Evolutionary conservation across 2,888 invertebrate species (phyloP).

Genomic region (Tubulanus polymorphus): DNA sequence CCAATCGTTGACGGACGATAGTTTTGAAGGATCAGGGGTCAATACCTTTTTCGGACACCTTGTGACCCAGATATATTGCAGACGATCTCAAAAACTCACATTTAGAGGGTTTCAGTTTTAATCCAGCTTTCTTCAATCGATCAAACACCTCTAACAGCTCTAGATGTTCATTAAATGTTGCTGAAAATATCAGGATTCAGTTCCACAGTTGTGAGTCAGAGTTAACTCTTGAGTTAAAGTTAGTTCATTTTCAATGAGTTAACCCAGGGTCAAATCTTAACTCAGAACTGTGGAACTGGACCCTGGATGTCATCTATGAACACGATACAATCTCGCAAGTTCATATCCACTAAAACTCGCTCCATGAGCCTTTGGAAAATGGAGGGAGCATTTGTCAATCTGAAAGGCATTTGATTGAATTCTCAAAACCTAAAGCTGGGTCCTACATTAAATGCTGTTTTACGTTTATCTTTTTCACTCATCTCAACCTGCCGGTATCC

Average conservation of each 20-base stretch:
- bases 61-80: constrained; percentile 15
- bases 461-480: constrained; percentile 15
- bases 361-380: constrained; percentile 28
- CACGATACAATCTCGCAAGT: constrained; percentile 15
- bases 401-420: constrained; percentile 29
- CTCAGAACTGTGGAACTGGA: too few species aligned
- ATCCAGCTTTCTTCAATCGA: constrained; percentile 6
- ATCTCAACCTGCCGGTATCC: constrained; percentile 29
- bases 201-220: too few species aligned
- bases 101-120: constrained; percentile 15
- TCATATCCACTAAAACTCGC: constrained; percentile 15
- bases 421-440: constrained; percentile 23
- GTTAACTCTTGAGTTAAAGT: too few species aligned
- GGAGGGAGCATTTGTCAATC: constrained; percentile 26
- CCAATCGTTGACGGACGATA: constrained; percentile 12
- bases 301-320: constrained; percentile 11
- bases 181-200: too few species aligned
- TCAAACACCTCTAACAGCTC: constrained; percentile 12
- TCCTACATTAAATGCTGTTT: constrained; percentile 25
- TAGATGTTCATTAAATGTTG: constrained; percentile 12
- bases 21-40: constrained; percentile 14
- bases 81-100: constrained; percentile 14
- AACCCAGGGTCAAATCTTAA: too few species aligned
- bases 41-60: constrained; percentile 12
- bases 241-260: too few species aligned